Base-by-base conservation (phyloP, 1,140 invertebrate species). In the Linepithema humile region DNA sequence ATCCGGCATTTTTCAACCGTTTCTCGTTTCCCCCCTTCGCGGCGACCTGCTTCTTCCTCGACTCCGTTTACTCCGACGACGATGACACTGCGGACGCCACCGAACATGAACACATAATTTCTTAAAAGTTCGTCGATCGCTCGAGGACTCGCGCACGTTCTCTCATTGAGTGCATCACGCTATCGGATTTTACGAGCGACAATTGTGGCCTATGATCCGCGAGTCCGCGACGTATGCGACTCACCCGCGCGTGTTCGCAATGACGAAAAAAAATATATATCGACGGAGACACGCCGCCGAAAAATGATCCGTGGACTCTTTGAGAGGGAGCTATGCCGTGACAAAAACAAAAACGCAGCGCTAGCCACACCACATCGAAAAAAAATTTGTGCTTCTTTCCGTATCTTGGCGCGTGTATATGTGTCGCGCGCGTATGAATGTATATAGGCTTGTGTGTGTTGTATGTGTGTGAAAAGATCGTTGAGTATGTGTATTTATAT, bases 281-380 rank as follows among this genome's bases (percentile, higher is more conserved):
- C 29, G 20, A 17, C 64, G 57, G 29, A 40, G 35, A 20, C 55
- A 62, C 40, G 50, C 62, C 57, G 26, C 15, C 64, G 86, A 72
- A 55, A 50, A 53, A 40, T 35, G 83, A 75, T 59, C 70, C 86
- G 83, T 35, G 53, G 86, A 88, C 86, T 83, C 87, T 83, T 82
- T 82, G 87, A 88, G 85, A 87, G 85, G 83, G 85, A 90, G 82
- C 85, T 88, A 87, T 86, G 87, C 87, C 85, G 87, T 89, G 87
- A 87, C 73, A 91, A 91, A 92, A 90, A 89, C 72, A 82, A 91
- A 88, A 91, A 91, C 74, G 75, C 85, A 92, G 92, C 90, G 91
- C 88, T 94, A 94, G 93, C 91, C 92, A 94, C 93, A 94, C 93
- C 93, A 94, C 93, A 94, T 94, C 90, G 91, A 94, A 84, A 85